A percentile compares a stretch with the other conserved stretches of the same genome.
These are phyloP conservation scores for Climacteris rufus DNA, from an alignment of 2,113 vertebrate genomes.

Conservation along the genomic window DNA sequence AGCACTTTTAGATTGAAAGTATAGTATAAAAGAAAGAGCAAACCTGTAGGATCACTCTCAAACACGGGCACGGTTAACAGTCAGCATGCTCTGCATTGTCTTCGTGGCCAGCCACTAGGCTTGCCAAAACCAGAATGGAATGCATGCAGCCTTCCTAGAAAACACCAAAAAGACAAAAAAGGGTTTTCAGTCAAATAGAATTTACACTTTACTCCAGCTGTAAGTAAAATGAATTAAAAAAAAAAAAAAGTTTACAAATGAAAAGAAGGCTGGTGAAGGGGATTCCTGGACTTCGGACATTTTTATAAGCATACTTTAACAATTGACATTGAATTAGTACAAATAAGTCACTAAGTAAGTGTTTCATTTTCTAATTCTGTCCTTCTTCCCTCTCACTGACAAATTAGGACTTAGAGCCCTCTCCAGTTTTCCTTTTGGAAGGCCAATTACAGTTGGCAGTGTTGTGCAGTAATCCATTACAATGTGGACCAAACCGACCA, in stretches of 20 bases:
- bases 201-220: background rate
- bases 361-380: background rate
- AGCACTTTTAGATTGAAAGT: background rate
- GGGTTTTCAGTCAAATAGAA: background rate
- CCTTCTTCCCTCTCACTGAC: background rate
- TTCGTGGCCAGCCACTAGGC: background rate
- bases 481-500: background rate
- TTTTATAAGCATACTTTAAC: background rate
- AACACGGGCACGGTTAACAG: background rate
- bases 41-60: slow-evolving; percentile 45
- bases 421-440: background rate
- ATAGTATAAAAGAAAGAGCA: background rate
- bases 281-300: background rate
- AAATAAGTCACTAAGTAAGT: background rate
- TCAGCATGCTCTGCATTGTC: background rate
- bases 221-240: background rate
- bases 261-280: background rate
- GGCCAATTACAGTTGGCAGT: background rate
- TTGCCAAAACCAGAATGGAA: background rate
- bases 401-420: background rate
- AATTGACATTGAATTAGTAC: background rate
- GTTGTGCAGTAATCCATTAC: background rate
- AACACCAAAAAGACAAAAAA: background rate
- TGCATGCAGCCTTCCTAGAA: slow-evolving; percentile 41
- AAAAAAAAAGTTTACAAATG: background rate